These are phyloP conservation scores for Montipora sp. DNA, from an alignment of 64 coral and sea anemone species.

Conservation along the genomic window DNA sequence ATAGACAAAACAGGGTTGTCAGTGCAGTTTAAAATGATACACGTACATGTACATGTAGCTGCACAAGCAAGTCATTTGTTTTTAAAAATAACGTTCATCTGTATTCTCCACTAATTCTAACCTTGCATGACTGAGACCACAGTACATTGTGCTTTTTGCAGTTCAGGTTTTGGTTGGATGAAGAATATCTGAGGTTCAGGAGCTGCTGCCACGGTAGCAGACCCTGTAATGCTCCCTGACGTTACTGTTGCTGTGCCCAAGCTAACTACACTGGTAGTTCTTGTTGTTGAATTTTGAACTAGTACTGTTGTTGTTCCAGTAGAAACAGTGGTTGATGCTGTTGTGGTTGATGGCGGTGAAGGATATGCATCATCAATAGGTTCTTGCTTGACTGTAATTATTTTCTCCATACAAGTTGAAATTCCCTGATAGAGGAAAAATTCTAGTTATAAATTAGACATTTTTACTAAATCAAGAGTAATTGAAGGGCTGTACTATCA, in stretches of 20 bases:
- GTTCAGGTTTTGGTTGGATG: constrained; percentile 48
- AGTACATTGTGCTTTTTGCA: constrained; percentile 26
- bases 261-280: neutral
- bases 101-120: neutral
- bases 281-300: constrained; percentile 17
- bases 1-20: too few relatives aligned
- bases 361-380: constrained; percentile 82
- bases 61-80: too few relatives aligned
- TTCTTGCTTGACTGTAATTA: constrained; percentile 97
- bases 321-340: constrained; percentile 24
- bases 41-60: too few relatives aligned
- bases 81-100: too few relatives aligned
- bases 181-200: constrained; percentile 48
- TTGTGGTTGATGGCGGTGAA: constrained; percentile 38
- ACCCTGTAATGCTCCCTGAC: neutral
- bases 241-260: constrained; percentile 6
- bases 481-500: neutral
- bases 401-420: constrained; percentile 94
- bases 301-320: constrained; percentile 14
- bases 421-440: constrained; percentile 1
- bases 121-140: constrained; percentile 9
- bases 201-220: neutral
- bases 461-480: too few relatives aligned
- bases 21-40: too few relatives aligned
- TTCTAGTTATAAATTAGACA: too few relatives aligned